phyloP scores from a whole-genome alignment of 2,113 vertebrate genomes.

The Grallaria varia region DNA sequence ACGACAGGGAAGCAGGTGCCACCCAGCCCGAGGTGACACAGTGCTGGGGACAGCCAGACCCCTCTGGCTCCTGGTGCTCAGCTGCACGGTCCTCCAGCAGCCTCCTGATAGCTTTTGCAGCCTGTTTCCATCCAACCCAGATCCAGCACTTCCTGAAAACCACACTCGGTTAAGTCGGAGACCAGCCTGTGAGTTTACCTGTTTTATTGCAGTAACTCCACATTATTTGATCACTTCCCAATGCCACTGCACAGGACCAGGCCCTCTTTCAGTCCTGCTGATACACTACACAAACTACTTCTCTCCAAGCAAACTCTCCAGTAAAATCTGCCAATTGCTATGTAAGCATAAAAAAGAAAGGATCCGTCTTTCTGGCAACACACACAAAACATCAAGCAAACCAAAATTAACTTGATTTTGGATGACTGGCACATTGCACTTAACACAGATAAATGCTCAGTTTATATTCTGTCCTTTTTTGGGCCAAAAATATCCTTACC shows the following conservation, averaged over 20 bases:
- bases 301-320: neutral
- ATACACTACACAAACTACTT: neutral
- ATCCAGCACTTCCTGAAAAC: neutral
- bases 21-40: rapidly evolving
- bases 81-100: neutral
- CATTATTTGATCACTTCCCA: neutral
- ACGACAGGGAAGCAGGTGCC: too few relatives aligned
- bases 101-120: neutral
- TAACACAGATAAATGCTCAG: neutral
- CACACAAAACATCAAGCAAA: neutral
- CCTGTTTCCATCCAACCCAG: neutral
- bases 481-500: neutral
- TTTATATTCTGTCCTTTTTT: neutral
- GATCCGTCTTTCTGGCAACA: neutral
- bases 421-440: neutral
- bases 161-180: neutral
- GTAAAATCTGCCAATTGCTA: neutral
- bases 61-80: neutral
- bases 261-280: neutral
- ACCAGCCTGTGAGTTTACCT: neutral
- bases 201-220: neutral
- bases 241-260: rapidly evolving
- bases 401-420: neutral
- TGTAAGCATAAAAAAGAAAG: neutral
- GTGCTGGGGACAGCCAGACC: rapidly evolving